Percentiles rank a stretch among this genome's conserved stretches.
phyloP scores from a whole-genome alignment of 1,140 invertebrate species.

The Drosophila ananassae region DNA sequence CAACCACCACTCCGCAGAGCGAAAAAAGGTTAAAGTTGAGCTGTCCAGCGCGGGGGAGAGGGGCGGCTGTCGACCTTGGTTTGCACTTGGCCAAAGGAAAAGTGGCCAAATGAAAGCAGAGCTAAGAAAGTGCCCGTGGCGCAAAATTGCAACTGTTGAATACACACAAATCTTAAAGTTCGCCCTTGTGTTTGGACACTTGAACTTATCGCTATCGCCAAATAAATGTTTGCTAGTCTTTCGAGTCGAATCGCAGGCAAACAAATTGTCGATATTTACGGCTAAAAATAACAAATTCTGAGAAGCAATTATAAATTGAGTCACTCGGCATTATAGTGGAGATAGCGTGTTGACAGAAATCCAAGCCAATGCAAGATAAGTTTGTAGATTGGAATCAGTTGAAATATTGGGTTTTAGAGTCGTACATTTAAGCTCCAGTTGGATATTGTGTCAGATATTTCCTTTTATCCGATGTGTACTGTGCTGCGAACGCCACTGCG shows the following conservation, averaged over 20 bases:
- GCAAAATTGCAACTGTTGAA: constrained; percentile 25
- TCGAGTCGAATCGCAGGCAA: constrained; percentile 5
- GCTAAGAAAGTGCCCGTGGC: background rate
- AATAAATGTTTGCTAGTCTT: constrained; percentile 20
- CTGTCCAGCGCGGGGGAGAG: background rate
- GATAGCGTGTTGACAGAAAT: background rate
- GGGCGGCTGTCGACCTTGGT: constrained; percentile 35
- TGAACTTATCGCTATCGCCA: constrained; percentile 29
- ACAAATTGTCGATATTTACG: constrained; percentile 28
- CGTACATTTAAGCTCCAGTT: too few species aligned
- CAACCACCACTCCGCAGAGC: constrained; percentile 1
- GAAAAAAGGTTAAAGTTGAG: constrained; percentile 53
- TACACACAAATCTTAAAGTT: constrained; percentile 16
- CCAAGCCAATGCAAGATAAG: background rate
- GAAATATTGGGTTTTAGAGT: background rate
- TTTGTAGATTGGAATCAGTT: background rate
- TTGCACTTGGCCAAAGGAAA: constrained; percentile 32
- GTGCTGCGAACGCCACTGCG: background rate
- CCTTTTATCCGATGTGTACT: background rate
- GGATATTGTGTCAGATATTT: background rate
- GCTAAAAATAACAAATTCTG: constrained; percentile 42
- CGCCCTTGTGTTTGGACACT: constrained; percentile 16
- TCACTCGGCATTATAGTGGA: constrained; percentile 3
- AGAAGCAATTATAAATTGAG: constrained; percentile 33
- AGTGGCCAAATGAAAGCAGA: constrained; percentile 2